A percentile compares a stretch with the other conserved stretches of the same genome.
phyloP scores from a whole-genome alignment of 1,140 invertebrate species.

The Drosophila grimshawi region DNA sequence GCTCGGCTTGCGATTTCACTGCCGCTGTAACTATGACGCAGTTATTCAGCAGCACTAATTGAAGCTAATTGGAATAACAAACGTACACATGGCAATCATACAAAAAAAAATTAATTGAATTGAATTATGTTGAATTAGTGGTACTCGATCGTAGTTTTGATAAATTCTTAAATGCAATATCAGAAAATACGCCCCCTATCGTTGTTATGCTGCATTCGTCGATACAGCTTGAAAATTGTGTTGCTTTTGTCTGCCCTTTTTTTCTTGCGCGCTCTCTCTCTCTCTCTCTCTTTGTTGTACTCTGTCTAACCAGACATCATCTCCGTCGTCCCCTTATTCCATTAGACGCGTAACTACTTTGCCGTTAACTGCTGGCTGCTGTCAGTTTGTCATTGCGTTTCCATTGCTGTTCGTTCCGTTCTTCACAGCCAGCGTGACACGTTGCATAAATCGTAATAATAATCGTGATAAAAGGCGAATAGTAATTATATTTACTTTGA shows the following conservation, averaged over 20 bases:
- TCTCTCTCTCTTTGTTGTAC: no score
- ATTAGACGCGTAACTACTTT: constrained; percentile 51
- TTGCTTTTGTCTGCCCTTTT: constrained; percentile 68
- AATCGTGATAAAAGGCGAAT: constrained; percentile 63
- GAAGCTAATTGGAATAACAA: constrained; percentile 79
- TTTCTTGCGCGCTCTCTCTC: constrained; percentile 29
- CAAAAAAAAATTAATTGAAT: constrained; percentile 38
- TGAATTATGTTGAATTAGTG: constrained; percentile 13
- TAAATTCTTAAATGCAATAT: constrained; percentile 33
- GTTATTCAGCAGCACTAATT: constrained; percentile 73
- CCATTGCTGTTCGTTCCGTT: constrained; percentile 52
- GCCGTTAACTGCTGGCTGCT: constrained; percentile 72
- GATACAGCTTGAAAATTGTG: constrained; percentile 19
- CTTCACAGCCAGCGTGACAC: constrained; percentile 58
- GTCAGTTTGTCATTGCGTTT: constrained; percentile 69
- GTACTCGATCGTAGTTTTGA: constrained; percentile 41
- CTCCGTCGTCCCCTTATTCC: background rate
- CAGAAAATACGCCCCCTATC: constrained; percentile 59
- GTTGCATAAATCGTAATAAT: constrained; percentile 76
- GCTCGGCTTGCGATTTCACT: constrained; percentile 15
- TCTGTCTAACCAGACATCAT: background rate
- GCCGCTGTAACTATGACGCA: constrained; percentile 53
- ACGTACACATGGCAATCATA: constrained; percentile 39
- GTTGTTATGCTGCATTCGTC: constrained; percentile 25
- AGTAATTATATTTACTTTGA: constrained; percentile 47